Evolutionary conservation across 2,113 vertebrate genomes (phyloP), one percentile per base, ranked within the genome.

Genomic region (Potamarius usumacintae): DNA sequence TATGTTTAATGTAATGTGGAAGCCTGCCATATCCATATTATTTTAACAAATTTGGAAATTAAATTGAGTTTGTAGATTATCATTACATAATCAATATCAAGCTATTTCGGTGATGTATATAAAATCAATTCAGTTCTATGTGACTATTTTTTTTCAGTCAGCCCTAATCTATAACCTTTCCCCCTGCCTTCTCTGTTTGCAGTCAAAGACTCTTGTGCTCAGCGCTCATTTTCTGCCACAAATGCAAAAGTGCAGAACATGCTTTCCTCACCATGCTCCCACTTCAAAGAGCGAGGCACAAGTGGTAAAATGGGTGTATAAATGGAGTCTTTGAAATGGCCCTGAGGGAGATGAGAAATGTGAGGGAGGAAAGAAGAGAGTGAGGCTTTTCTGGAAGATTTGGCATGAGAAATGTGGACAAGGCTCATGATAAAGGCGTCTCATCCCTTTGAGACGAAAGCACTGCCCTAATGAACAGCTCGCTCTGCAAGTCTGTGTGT

Each of bases 311-410:
- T n/a, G 12, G 71, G 69, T 63, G 83, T 80, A 77, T 87, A 85
- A 91, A 86, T 84, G 62, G 83, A 86, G 83, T 77, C 87, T 91
- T 88, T 87, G 79, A 88, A 87, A 87, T 62, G 78, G 76, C 83
- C 87, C 87, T 72, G 83, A 87, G 85, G 89, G 88, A 86, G 57
- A 67, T 57, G 27, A 8, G 52, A 69, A 69, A 60, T 53, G 50
- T 60, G 76, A 84, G 79, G 84, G 82, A 62, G 53, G 58, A 62
- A 77, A 88, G 50, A 89, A 77, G 60, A 27, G 53, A 58, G 62
- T 17, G 5, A 10, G 34, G 79, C 10, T 82, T 86, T 88, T 88
- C 52, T 83, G 71, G 63, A 79, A 60, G 58, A 55, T 76, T 88
- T 69, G 42, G 88, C 83, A 74, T 85, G 60, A 58, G 80, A 85